Evolutionary conservation across 2,888 invertebrate genomes (phyloP).

Genomic region (Stenodera caucasica): DNA sequence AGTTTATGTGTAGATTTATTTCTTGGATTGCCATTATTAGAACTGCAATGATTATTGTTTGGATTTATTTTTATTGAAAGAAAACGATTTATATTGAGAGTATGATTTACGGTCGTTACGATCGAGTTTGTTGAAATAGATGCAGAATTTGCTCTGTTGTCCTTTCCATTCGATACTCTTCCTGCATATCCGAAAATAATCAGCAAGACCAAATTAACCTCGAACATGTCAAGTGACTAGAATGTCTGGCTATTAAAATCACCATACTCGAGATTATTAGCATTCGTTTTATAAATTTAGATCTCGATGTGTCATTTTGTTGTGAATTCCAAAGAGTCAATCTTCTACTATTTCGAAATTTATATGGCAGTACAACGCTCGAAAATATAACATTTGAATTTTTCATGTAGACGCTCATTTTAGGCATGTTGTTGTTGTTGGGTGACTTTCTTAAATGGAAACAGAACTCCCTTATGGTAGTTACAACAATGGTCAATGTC

Average conservation of each 20-base stretch:
- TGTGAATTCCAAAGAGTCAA: not conserved
- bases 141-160: not conserved
- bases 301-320: not conserved
- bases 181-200: not conserved
- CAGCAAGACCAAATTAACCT: not conserved
- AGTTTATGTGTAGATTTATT: not conserved
- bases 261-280: not conserved
- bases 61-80: too few species aligned
- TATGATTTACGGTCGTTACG: not conserved
- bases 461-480: constrained; percentile 15
- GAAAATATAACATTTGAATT: too few species aligned
- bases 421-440: constrained; percentile 12
- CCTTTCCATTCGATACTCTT: not conserved
- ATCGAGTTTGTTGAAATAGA: not conserved
- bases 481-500: constrained; percentile 23
- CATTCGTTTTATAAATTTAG: not conserved
- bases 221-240: not conserved
- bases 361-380: too few species aligned
- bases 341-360: not conserved
- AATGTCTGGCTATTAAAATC: not conserved
- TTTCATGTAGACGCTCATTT: too few species aligned
- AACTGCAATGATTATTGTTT: not conserved
- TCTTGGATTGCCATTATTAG: not conserved
- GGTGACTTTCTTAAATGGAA: constrained; percentile 20
- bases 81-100: not conserved